Base-by-base conservation (phyloP, 2,113 vertebrate genomes). In the Caloenas nicobarica region DNA sequence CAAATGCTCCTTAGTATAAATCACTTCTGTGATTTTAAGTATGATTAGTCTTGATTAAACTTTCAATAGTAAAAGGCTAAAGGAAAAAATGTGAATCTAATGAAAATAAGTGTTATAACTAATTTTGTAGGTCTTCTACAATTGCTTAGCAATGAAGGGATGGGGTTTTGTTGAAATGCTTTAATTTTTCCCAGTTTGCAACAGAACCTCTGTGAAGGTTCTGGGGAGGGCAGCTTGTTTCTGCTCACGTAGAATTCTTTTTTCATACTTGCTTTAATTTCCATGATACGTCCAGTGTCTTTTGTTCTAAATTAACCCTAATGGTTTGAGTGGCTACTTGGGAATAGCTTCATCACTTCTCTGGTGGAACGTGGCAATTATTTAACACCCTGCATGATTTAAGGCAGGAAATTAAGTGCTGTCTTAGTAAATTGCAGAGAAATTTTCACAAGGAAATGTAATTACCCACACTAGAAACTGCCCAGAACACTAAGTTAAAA, bases 321-420 rank as follows among this genome's bases (percentile, higher is more conserved):
- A 60, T 48, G 21, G 29, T 29, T 57, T 76, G 76, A 77, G 69
- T 31, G 53, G 33, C 34, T 92, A 25, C 17, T 51, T 68, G 81
- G 81, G 53, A 89, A 48, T 66, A 76, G 64, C 26, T 82, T 85
- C 87, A 69, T 38, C 84, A 11, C 53, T 89, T 64, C 25, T 50
- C 13, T 72, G 42, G 10, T 89, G 50, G 18, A 85, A 82, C 6
- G 2, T 4, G 31, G 58, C 62, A 88, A 70, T 28, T 89, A 3
- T 53, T 95, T 61, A 36, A 82, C 81, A 80, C 78, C 16, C 26
- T 64, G 23, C 4, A 3, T 65, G 70, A 79, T 70, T 94, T 50
- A 66, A 82, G 62, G 2, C 62, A 93, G 91, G 93, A 95, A 94
- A 93, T 89, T 15, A 95, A 95, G 80, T 11, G 77, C 74, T 84